Conservation (phyloP, 30 jellyfish, hydroid and myxozoan species). For the Hydractinia echinata region DNA sequence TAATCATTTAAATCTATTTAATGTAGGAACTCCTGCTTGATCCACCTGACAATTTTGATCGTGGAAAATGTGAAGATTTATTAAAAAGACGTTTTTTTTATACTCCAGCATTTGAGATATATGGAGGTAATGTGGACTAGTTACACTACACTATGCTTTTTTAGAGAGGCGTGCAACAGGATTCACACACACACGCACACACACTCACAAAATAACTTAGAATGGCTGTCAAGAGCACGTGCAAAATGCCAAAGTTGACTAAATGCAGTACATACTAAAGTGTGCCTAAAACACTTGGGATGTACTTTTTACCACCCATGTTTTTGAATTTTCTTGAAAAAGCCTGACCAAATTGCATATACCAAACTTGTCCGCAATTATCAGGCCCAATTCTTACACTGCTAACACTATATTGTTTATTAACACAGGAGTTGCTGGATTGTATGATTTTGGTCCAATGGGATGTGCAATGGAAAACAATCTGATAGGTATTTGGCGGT, state of each 20-base stretch:
- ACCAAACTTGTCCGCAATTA: too few relatives aligned
- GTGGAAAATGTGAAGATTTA: constrained; percentile 89
- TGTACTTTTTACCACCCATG: too few relatives aligned
- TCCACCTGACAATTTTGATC: constrained; percentile 81
- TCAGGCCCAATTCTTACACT: too few relatives aligned
- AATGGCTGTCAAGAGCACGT: too few relatives aligned
- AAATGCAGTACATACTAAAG: too few relatives aligned
- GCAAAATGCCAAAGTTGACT: too few relatives aligned
- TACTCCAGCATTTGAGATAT: constrained; percentile 97
- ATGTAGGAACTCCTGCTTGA: constrained; percentile 80
- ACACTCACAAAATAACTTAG: too few relatives aligned
- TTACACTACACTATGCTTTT: not conserved
- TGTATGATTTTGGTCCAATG: constrained; percentile 99
- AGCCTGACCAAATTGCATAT: too few relatives aligned
- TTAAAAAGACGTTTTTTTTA: constrained; percentile 89
- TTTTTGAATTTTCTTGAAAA: too few relatives aligned
- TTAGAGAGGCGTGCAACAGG: too few relatives aligned
- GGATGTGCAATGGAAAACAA: constrained; percentile 99
- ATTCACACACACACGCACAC: too few relatives aligned
- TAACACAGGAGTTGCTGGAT: constrained; percentile 95
- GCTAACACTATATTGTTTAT: not conserved
- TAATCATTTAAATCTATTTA: not conserved
- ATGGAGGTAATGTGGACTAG: constrained; percentile 76
- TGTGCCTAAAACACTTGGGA: too few relatives aligned
- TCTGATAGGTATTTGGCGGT: constrained; percentile 82